Evolutionary conservation across 2,797 vertebrate species (phyloP).

Genomic region (Anableps anableps): DNA sequence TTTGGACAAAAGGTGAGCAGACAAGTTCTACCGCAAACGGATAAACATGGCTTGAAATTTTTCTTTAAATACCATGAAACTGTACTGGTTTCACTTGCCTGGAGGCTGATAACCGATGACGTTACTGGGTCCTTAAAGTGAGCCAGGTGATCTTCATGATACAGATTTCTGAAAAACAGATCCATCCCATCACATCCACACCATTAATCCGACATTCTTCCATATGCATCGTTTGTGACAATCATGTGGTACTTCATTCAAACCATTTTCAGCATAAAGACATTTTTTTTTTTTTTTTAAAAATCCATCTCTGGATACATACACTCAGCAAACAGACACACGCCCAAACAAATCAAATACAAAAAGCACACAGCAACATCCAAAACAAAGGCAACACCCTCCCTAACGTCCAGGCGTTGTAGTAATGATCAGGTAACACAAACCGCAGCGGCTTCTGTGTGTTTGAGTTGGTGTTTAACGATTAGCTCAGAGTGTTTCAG

Average conservation of each 20-base stretch:
- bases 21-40: neutral
- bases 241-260: slow-evolving; percentile 25
- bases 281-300: neutral
- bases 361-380: neutral
- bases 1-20: neutral
- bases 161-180: neutral
- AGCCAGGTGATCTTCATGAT: neutral
- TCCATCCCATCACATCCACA: neutral
- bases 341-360: slow-evolving; percentile 30
- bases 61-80: neutral
- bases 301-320: slow-evolving; percentile 23
- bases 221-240: neutral
- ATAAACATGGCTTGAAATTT: neutral
- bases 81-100: neutral
- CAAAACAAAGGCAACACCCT: slow-evolving; percentile 13
- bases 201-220: neutral
- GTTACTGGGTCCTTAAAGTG: neutral
- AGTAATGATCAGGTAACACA: neutral
- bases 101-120: neutral
- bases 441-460: slow-evolving; percentile 7
- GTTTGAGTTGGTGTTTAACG: slow-evolving; percentile 28
- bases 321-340: slow-evolving; percentile 44
- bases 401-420: slow-evolving; percentile 4
- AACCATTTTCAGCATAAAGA: slow-evolving; percentile 6
- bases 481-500: neutral